Evolutionary conservation across 2,113 vertebrate species (phyloP).

Genomic region (Mola mola): DNA sequence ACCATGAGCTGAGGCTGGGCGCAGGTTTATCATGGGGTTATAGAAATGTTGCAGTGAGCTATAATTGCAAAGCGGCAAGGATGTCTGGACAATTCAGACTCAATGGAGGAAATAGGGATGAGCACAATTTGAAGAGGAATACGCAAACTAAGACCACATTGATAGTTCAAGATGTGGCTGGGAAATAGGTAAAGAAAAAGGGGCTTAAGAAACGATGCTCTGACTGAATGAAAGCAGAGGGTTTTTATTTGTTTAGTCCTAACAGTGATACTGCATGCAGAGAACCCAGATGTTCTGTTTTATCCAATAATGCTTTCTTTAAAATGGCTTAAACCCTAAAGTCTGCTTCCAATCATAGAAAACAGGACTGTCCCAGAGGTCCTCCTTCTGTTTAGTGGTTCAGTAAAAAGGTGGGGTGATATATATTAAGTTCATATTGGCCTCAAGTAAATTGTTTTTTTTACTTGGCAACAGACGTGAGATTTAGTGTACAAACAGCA

Average conservation of each 20-base stretch:
- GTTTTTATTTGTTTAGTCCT: conserved; percentile 59
- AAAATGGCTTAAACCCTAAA: conserved; percentile 69
- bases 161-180: conserved; percentile 15
- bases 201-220: conserved; percentile 36
- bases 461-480: conserved; percentile 64
- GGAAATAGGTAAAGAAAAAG: conserved; percentile 41
- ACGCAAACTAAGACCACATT: conserved; percentile 33
- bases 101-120: conserved; percentile 7
- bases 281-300: conserved; percentile 75
- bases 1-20: conserved; percentile 39
- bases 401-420: conserved; percentile 40
- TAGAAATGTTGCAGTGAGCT: conserved; percentile 38
- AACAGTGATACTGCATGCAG: conserved; percentile 42
- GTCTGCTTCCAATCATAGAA: conserved; percentile 73
- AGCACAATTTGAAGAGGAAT: conserved; percentile 39
- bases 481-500: conserved; percentile 63
- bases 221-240: conserved; percentile 58
- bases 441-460: conserved; percentile 76
- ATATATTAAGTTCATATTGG: conserved; percentile 66
- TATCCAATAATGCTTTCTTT: conserved; percentile 73
- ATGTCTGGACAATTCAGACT: conserved; percentile 30
- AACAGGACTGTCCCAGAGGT: conserved; percentile 59
- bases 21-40: conserved; percentile 53
- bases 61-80: conserved; percentile 38
- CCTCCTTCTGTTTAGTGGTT: conserved; percentile 62